phyloP scores from a whole-genome alignment of 2,113 vertebrate genomes.

The Phoenicopterus ruber region DNA sequence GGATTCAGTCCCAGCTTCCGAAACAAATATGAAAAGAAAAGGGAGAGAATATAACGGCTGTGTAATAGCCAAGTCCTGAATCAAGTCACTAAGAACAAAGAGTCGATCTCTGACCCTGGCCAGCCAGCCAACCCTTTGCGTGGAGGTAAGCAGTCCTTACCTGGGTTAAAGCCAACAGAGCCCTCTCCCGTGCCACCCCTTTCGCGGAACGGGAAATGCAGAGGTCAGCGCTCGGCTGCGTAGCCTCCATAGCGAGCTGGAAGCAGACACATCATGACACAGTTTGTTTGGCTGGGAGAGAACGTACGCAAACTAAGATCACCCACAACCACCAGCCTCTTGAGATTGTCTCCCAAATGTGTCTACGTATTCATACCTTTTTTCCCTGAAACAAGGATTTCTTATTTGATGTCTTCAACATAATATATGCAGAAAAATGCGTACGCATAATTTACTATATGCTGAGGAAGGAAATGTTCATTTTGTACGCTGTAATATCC shows the following conservation, averaged over 20 bases:
- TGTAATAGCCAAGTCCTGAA: not conserved
- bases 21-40: not conserved
- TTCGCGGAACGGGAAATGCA: not conserved
- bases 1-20: not conserved
- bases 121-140: not conserved
- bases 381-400: not conserved
- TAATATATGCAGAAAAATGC: not conserved
- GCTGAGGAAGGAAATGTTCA: not conserved
- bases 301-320: not conserved
- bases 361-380: not conserved
- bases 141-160: not conserved
- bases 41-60: not conserved
- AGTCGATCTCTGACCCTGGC: not conserved
- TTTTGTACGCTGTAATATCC: not conserved
- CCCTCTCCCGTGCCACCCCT: not conserved
- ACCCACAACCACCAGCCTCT: not conserved
- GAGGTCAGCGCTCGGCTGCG: not conserved
- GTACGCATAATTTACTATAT: not conserved
- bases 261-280: not conserved
- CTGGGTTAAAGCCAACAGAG: not conserved
- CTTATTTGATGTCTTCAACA: not conserved
- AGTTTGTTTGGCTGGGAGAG: not conserved
- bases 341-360: not conserved
- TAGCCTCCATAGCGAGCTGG: not conserved
- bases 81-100: not conserved